A percentile compares a stretch with the other conserved stretches of the same genome.
These are phyloP conservation scores for Psilopogon haemacephalus DNA, from an alignment of 2,113 vertebrate species.

Conservation along the genomic window DNA sequence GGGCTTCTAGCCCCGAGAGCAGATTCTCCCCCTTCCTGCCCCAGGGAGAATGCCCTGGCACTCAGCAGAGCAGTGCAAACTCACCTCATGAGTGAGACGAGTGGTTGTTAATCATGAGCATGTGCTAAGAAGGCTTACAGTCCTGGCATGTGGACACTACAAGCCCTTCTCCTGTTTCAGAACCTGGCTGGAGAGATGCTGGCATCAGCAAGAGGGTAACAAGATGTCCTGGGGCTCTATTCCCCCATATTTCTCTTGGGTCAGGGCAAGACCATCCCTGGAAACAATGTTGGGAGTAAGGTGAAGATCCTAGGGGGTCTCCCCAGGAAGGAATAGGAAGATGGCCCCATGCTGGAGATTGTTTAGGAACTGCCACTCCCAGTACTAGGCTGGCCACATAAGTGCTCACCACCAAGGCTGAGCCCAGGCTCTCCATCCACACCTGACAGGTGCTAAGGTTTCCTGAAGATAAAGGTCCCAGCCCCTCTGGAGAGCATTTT, in stretches of 20 bases:
- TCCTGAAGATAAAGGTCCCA: not conserved
- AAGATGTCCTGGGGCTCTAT: not conserved
- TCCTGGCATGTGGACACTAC: not conserved
- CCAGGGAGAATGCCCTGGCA: accelerated
- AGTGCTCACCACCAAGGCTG: not conserved
- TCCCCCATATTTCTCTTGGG: not conserved
- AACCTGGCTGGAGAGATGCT: not conserved
- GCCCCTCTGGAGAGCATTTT: not conserved
- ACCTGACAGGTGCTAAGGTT: not conserved
- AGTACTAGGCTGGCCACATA: not conserved
- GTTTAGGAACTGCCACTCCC: not conserved
- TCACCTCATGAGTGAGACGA: not conserved
- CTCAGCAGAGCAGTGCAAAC: accelerated
- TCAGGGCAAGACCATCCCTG: not conserved
- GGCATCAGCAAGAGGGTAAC: not conserved
- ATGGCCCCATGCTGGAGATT: not conserved
- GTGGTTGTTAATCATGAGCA: not conserved
- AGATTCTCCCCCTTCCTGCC: too few relatives aligned
- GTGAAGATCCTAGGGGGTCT: not conserved
- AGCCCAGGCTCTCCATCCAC: not conserved
- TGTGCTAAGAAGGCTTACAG: accelerated
- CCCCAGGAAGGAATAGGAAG: not conserved
- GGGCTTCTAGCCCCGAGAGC: not conserved
- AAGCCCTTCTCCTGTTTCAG: not conserved
- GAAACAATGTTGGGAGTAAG: not conserved